Conservation (phyloP, 2,888 invertebrate species). For the Diadegma fenestrale region DNA sequence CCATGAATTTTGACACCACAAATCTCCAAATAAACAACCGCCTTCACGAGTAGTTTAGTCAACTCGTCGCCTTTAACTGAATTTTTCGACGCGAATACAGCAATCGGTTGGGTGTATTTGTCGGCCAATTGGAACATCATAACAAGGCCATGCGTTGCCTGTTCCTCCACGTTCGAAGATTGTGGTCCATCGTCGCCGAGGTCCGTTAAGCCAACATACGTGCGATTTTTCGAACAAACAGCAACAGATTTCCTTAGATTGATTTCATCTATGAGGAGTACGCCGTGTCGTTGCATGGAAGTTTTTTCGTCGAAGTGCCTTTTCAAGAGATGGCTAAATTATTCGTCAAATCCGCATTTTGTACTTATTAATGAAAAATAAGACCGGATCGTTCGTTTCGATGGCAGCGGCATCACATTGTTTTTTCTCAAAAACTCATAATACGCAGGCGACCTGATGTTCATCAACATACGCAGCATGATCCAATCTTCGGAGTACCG, state of each 20-base stretch:
- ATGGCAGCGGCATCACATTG: conserved; percentile 36
- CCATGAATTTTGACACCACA: conserved; percentile 3
- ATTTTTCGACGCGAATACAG: conserved; percentile 69
- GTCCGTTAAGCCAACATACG: too few species aligned
- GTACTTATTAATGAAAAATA: conserved; percentile 55
- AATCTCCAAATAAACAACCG: neutral
- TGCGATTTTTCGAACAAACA: too few species aligned
- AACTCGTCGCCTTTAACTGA: conserved; percentile 28
- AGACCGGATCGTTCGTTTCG: conserved; percentile 23
- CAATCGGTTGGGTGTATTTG: conserved; percentile 68
- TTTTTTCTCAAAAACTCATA: conserved; percentile 57
- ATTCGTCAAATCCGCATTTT: conserved; percentile 62
- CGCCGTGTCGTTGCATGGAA: too few species aligned
- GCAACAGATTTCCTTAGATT: too few species aligned
- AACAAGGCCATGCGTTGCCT: too few species aligned
- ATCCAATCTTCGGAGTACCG: conserved; percentile 63
- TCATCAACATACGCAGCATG: too few species aligned
- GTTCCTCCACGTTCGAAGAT: neutral
- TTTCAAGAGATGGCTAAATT: conserved; percentile 58
- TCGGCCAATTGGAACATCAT: conserved; percentile 65
- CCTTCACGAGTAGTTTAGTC: neutral
- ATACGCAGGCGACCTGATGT: conserved; percentile 61
- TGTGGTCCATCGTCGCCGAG: too few species aligned
- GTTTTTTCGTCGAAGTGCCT: conserved; percentile 44
- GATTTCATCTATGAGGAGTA: too few species aligned